Evolutionary conservation across 2,113 vertebrate genomes (phyloP).

Genomic region (Perognathus longimembris): DNA sequence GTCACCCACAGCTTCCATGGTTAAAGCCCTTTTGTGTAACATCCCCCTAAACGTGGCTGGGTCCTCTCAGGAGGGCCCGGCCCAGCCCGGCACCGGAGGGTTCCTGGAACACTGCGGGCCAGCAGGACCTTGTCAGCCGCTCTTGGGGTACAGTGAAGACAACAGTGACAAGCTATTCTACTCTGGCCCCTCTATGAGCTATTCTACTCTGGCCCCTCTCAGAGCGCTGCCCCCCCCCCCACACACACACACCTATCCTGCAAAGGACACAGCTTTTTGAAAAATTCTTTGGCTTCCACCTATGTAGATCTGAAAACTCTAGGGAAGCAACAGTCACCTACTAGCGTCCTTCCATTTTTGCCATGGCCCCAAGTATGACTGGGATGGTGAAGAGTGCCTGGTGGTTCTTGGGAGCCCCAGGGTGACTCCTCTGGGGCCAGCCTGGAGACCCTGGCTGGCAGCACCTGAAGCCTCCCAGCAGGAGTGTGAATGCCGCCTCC

Average conservation of each 20-base stretch:
- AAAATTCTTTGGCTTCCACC: background rate
- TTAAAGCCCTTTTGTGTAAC: constrained; percentile 48
- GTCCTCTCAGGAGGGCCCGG: background rate
- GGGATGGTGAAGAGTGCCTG: background rate
- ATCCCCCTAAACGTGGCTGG: no score
- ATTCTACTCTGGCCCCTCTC: background rate
- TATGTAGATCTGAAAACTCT: background rate
- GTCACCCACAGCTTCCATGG: background rate
- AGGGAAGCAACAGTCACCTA: background rate
- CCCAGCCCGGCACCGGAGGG: background rate
- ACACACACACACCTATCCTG: constrained; percentile 5
- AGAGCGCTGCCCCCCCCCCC: constrained; percentile 73
- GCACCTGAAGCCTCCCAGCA: rapidly evolving
- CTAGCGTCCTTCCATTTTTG: background rate
- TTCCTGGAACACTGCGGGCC: constrained; percentile 3
- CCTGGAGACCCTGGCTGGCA: background rate
- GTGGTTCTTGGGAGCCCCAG: background rate
- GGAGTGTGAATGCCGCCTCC: background rate
- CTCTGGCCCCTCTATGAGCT: constrained; percentile 33
- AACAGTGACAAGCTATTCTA: background rate
- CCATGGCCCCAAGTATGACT: background rate
- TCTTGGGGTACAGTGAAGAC: constrained; percentile 18
- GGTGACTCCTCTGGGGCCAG: background rate
- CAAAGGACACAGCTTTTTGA: constrained; percentile 56
- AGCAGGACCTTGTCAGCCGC: constrained; percentile 25